These are phyloP conservation scores for Ennomos fuscantarius DNA, from an alignment of 2,888 invertebrate species.

Conservation along the genomic window DNA sequence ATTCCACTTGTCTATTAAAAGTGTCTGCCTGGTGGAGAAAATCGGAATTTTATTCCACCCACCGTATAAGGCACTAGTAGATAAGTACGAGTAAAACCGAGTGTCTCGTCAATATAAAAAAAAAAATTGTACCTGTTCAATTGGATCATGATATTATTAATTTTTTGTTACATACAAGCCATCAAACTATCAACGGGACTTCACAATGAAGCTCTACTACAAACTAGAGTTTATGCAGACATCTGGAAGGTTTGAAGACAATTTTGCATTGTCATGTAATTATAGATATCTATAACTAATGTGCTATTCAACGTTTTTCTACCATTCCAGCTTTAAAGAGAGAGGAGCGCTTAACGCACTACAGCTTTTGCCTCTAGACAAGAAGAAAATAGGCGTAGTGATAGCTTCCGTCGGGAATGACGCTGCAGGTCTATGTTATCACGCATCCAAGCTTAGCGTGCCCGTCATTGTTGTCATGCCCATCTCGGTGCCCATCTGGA, in stretches of 20 bases:
- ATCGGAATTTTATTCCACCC: too few species aligned
- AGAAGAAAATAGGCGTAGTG: constrained; percentile 87
- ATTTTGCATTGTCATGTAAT: too few species aligned
- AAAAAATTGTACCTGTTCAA: too few species aligned
- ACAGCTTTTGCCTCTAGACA: constrained; percentile 81
- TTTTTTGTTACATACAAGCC: constrained; percentile 42
- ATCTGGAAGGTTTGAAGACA: constrained; percentile 70
- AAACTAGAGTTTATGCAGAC: constrained; percentile 61
- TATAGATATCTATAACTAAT: too few species aligned
- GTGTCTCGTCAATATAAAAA: too few species aligned
- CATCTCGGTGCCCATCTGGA: constrained; percentile 86
- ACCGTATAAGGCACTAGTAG: too few species aligned
- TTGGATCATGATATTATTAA: too few species aligned
- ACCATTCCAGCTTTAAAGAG: constrained; percentile 87
- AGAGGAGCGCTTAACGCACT: constrained; percentile 88
- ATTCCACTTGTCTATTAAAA: too few species aligned
- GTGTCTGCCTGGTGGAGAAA: too few species aligned
- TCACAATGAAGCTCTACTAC: constrained; percentile 57
- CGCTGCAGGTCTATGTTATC: constrained; percentile 87
- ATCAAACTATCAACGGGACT: constrained; percentile 60
- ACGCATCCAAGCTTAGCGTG: constrained; percentile 85
- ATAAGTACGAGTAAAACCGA: too few species aligned
- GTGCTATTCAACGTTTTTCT: neutral
- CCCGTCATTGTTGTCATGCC: constrained; percentile 90
- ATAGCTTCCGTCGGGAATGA: constrained; percentile 90